A percentile compares a stretch with the other conserved stretches of the same genome.
Conservation (phyloP, 1,140 invertebrate species). For the Panagrolaimus sp. region DNA sequence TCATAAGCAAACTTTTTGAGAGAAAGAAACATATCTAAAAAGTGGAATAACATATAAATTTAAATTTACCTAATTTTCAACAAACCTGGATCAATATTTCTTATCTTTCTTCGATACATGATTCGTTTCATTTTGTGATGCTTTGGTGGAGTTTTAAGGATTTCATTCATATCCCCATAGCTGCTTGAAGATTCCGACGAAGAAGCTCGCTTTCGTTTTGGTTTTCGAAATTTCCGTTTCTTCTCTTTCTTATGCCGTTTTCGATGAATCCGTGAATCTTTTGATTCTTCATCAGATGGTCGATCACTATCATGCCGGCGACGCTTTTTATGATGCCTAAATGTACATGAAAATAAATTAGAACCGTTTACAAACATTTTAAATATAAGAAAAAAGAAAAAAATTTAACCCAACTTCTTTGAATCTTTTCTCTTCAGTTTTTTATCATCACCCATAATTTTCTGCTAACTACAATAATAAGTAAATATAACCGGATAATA, state of each 20-base stretch:
- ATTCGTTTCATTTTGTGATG: neutral
- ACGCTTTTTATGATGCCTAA: neutral
- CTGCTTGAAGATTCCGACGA: neutral
- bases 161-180: conserved; percentile 16
- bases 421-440: neutral
- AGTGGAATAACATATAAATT: neutral
- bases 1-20: conserved; percentile 11
- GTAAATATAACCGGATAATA: no score
- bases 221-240: conserved; percentile 6
- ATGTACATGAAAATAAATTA: neutral
- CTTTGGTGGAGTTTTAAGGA: neutral
- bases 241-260: conserved; percentile 8
- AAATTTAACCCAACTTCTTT: conserved; percentile 17
- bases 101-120: conserved; percentile 4
- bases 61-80: neutral
- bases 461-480: no score
- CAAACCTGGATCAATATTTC: conserved; percentile 13
- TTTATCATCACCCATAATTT: no score
- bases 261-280: neutral
- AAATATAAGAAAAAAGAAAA: neutral
- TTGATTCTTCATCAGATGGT: neutral
- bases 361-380: neutral
- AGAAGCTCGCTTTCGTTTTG: neutral
- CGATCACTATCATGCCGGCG: neutral
- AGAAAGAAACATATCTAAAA: conserved; percentile 12